These are phyloP conservation scores for Porphyrio hochstetteri DNA, from an alignment of 2,113 vertebrate genomes.

Conservation along the genomic window DNA sequence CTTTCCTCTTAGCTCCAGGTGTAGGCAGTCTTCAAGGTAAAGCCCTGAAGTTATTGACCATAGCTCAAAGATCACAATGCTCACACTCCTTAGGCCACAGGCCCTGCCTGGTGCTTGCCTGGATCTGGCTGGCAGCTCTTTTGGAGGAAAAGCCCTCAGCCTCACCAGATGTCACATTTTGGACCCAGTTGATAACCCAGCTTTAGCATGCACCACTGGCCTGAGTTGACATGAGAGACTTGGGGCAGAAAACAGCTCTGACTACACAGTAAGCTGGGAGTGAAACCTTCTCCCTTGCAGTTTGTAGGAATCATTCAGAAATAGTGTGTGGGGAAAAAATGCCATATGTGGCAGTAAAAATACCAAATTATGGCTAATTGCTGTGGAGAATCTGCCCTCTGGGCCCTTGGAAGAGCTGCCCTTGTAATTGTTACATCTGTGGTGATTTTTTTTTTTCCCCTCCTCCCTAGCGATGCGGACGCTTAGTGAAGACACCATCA, in stretches of 20 bases:
- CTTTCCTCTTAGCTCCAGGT: neutral
- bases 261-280: neutral
- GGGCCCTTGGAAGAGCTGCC: neutral
- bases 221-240: neutral
- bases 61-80: neutral
- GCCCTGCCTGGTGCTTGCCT: neutral
- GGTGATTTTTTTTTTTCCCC: neutral
- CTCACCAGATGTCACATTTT: neutral
- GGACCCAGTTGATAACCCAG: neutral
- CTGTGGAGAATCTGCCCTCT: neutral
- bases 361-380: neutral
- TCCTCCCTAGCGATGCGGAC: slow-evolving; percentile 85
- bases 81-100: neutral
- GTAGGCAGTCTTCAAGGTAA: neutral
- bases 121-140: neutral
- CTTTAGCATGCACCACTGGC: neutral
- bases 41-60: neutral
- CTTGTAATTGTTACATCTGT: neutral
- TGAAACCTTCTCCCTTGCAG: neutral
- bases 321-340: neutral
- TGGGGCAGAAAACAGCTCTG: neutral
- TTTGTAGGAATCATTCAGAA: slow-evolving; percentile 4
- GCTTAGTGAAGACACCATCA: slow-evolving; percentile 95
- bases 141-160: neutral
- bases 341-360: neutral